Evolutionary conservation across 2,113 vertebrate genomes (phyloP).

Genomic region (Heterotis niloticus): DNA sequence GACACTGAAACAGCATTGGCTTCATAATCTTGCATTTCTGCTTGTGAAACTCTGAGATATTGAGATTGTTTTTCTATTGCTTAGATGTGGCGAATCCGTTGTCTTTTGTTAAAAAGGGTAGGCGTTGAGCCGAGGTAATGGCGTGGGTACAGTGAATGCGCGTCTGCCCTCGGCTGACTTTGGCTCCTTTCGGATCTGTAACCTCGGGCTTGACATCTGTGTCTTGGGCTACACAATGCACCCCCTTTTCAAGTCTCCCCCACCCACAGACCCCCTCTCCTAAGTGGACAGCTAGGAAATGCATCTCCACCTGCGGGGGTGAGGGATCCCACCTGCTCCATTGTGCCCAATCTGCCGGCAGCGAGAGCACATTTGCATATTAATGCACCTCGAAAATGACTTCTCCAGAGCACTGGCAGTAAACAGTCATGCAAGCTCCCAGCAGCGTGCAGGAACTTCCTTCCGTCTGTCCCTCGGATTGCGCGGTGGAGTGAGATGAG

Average conservation of each 20-base stretch:
- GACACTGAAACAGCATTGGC: not conserved
- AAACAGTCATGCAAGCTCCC: conserved; percentile 9
- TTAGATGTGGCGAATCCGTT: not conserved
- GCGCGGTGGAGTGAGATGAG: not conserved
- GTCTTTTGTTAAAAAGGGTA: conserved; percentile 6
- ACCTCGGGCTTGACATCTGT: conserved; percentile 1
- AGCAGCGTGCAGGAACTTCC: not conserved
- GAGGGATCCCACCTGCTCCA: conserved; percentile 57
- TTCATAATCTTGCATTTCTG: not conserved
- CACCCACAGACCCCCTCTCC: not conserved
- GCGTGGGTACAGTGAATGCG: not conserved
- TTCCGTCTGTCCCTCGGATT: not conserved
- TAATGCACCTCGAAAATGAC: conserved; percentile 57
- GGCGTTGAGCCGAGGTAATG: too few relatives aligned
- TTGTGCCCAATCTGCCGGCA: conserved; percentile 52
- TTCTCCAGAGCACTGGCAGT: conserved; percentile 35
- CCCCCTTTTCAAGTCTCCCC: not conserved
- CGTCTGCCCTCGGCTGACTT: not conserved
- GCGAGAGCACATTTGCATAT: conserved; percentile 57
- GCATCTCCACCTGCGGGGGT: conserved; percentile 57
- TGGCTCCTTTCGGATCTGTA: not conserved
- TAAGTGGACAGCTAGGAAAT: conserved; percentile 35
- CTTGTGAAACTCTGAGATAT: not conserved
- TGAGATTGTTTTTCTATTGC: not conserved
- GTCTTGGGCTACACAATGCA: not conserved